Base-by-base conservation (phyloP, 2,888 invertebrate genomes). In the Trichogramma dendrolimi region DNA sequence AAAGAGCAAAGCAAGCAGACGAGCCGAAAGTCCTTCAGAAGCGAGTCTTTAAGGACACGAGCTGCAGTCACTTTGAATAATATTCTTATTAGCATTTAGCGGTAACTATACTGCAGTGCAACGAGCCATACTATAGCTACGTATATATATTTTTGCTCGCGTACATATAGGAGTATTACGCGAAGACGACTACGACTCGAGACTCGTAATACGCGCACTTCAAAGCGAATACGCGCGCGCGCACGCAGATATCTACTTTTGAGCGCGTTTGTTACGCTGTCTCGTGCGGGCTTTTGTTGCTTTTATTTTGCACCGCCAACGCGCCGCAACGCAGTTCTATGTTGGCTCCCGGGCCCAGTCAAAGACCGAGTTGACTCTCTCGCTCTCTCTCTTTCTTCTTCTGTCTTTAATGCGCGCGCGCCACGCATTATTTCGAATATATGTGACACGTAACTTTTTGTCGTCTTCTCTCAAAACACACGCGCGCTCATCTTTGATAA, bases 31-130 rank as follows among this genome's bases (percentile, higher is more conserved):
- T 43, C 54, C n/a, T 38, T 42, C 40, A 52, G 51, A 49, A 53
- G 57, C 4, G 50, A 53, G 44, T 11, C 5, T 40, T 11, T 14
- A 42, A 27, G 48, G 38, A 48, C 27, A 2, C 27, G 27, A 27
- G 27, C 27, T 27, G 27, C 27, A 27, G 8, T 11, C 11, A 11
- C 46, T 52, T 71, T 71, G 72, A 73, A 75, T 73, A 75, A 76
- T 71, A 73, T 69, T 71, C 70, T 64, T 64, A 76, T 75, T 74
- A 73, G 73, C 75, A 75, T 75, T 72, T 69, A 27, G 27, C 27
- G 27, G 27, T 27, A 27, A 27, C 27, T 27, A 27, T 27, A 27
- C 27, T 27, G 27, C 27, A 27, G 27, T 27, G 74, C 73, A 73
- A 76, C 71, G 72, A 75, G 73, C 73, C 73, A 76, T 27, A 27